Conservation (phyloP, 2,888 invertebrate species). For the Pocota personata region DNA sequence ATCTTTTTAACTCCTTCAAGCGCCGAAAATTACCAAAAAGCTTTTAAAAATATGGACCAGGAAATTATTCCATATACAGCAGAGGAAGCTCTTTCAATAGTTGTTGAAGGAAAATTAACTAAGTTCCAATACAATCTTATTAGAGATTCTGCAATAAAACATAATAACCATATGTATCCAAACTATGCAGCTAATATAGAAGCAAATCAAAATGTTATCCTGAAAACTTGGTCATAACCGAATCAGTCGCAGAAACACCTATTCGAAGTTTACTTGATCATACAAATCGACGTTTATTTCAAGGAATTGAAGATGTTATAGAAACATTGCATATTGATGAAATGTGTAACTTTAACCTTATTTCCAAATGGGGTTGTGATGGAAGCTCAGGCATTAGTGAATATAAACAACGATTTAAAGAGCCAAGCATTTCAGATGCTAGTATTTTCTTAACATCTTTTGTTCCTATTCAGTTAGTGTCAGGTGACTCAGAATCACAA, state of each 20-base stretch:
- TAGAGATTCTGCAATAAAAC: too few relatives aligned
- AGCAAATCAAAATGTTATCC: conserved; percentile 2
- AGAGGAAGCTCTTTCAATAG: conserved; percentile 3
- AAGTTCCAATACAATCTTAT: too few relatives aligned
- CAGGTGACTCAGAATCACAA: neutral
- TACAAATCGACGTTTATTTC: neutral
- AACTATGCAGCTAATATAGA: neutral
- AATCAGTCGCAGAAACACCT: conserved; percentile 1
- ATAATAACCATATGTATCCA: too few relatives aligned
- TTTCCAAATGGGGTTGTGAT: neutral
- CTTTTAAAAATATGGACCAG: too few relatives aligned
- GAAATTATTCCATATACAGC: too few relatives aligned
- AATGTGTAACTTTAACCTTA: neutral
- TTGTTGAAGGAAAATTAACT: too few relatives aligned
- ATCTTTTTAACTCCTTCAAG: neutral
- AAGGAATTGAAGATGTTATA: neutral
- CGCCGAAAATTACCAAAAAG: too few relatives aligned
- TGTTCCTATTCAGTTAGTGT: conserved; percentile 17
- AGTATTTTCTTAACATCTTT: conserved; percentile 9
- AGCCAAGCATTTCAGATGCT: conserved; percentile 2
- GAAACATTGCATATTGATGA: neutral
- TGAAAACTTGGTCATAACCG: conserved; percentile 7
- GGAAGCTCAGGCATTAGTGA: neutral
- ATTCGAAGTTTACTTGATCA: conserved; percentile 26
- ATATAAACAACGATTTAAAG: conserved; percentile 1